Evolutionary conservation across 2,888 invertebrate species (phyloP).

Genomic region (Dromius quadrimaculatus): DNA sequence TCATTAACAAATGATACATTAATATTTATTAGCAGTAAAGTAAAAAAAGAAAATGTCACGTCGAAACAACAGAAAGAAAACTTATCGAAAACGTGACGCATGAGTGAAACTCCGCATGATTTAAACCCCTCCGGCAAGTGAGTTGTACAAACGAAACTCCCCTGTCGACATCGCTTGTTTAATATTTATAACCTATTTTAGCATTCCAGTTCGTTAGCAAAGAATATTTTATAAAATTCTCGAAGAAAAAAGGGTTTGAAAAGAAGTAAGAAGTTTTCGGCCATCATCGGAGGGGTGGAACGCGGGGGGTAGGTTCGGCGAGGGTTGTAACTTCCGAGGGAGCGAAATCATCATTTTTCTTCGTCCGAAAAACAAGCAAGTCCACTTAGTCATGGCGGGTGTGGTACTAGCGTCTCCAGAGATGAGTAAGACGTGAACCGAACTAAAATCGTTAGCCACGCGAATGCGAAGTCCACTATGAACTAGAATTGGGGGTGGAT

Average conservation of each 20-base stretch:
- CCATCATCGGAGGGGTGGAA: conserved; percentile 11
- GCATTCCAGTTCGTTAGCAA: conserved; percentile 47
- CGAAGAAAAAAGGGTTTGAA: conserved; percentile 37
- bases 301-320: neutral
- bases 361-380: conserved; percentile 70
- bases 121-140: conserved; percentile 43
- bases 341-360: conserved; percentile 70
- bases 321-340: conserved; percentile 38
- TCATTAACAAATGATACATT: conserved; percentile 1
- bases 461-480: neutral
- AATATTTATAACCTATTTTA: conserved; percentile 52
- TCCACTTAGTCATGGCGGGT: conserved; percentile 68
- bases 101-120: conserved; percentile 45
- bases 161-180: conserved; percentile 45
- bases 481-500: too few relatives aligned
- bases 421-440: conserved; percentile 48
- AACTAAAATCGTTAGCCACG: conserved; percentile 34
- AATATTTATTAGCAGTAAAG: conserved; percentile 24
- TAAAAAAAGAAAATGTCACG: conserved; percentile 41
- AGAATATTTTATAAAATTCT: conserved; percentile 35
- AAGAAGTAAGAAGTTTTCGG: conserved; percentile 22
- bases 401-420: conserved; percentile 36
- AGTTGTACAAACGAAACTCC: conserved; percentile 40
- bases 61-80: conserved; percentile 45
- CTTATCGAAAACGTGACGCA: conserved; percentile 45